Conservation (phyloP, 1,140 invertebrate genomes). For the Paracyclopina nana region DNA sequence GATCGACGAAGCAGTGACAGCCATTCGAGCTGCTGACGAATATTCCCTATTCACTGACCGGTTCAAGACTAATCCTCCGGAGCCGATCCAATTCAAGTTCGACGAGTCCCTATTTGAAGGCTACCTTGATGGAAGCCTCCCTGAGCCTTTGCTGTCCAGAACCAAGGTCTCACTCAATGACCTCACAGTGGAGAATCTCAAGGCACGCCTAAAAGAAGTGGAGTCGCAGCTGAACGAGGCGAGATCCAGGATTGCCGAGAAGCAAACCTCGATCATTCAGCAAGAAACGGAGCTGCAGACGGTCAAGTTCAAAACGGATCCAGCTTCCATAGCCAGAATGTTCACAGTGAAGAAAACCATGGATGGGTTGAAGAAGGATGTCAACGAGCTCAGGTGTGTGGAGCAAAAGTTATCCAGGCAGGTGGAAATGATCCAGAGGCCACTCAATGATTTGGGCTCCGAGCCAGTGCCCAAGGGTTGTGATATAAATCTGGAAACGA, state of each 20-base stretch:
- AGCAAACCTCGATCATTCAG: conserved; percentile 24
- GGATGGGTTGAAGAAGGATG: conserved; percentile 30
- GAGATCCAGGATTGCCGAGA: conserved; percentile 24
- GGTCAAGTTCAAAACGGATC: conserved; percentile 20
- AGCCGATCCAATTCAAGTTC: conserved; percentile 53
- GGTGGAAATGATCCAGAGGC: conserved; percentile 53
- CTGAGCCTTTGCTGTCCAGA: too few species aligned
- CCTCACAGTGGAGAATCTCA: conserved; percentile 63
- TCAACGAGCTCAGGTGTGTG: conserved; percentile 44
- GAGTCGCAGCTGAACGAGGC: conserved; percentile 45
- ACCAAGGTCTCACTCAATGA: conserved; percentile 74
- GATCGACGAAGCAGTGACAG: conserved; percentile 23
- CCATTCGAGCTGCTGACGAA: conserved; percentile 25
- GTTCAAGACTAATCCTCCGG: conserved; percentile 39
- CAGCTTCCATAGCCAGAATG: conserved; percentile 20
- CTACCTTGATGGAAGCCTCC: conserved; percentile 30
- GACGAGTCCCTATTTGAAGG: conserved; percentile 56
- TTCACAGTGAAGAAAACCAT: conserved; percentile 23
- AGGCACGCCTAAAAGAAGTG: conserved; percentile 49
- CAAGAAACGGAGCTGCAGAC: conserved; percentile 24
- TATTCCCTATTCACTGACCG: conserved; percentile 25
- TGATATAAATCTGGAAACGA: neutral
- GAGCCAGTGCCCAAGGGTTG: conserved; percentile 48
- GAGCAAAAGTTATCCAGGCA: conserved; percentile 58
- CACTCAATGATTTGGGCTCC: conserved; percentile 61